A percentile compares a stretch with the other conserved stretches of the same genome.
Evolutionary conservation across 2,888 invertebrate genomes (phyloP).

Genomic region (Chouioia cunea): DNA sequence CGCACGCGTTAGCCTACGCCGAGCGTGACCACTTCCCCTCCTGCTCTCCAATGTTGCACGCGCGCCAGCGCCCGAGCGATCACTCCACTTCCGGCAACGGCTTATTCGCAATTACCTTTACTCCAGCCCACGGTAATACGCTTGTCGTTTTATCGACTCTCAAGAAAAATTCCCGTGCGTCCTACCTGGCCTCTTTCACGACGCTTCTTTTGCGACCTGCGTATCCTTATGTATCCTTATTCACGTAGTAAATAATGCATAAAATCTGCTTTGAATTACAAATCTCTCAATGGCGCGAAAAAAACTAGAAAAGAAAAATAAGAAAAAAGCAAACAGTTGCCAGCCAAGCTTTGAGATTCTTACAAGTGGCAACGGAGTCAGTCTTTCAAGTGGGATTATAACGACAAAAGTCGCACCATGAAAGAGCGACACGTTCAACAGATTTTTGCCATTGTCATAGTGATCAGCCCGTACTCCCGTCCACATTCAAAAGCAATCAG

Average conservation of each 20-base stretch:
- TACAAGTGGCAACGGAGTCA: constrained; percentile 15
- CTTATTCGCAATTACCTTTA: too few relatives aligned
- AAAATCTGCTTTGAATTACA: constrained; percentile 16
- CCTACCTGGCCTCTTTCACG: too few relatives aligned
- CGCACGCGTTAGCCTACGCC: too few relatives aligned
- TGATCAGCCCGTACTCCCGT: constrained; percentile 15
- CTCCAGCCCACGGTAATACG: too few relatives aligned
- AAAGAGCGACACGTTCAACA: constrained; percentile 20
- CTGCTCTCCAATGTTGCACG: too few relatives aligned
- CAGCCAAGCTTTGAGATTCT: too few relatives aligned
- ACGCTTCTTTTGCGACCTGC: not conserved
- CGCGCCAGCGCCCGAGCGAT: constrained; percentile 4
- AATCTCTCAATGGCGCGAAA: not conserved
- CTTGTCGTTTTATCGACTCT: too few relatives aligned
- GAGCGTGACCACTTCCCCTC: constrained; percentile 52
- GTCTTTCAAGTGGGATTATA: constrained; percentile 18
- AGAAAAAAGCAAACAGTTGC: too few relatives aligned
- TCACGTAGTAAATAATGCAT: not conserved
- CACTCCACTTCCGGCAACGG: too few relatives aligned
- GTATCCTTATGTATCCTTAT: not conserved
- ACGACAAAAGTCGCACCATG: constrained; percentile 27
- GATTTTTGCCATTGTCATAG: constrained; percentile 11
- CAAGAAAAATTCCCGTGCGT: too few relatives aligned
- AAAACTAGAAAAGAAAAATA: too few relatives aligned
- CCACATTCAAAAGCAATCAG: constrained; percentile 58